These are phyloP conservation scores for Micronycteris hirsuta DNA, from an alignment of 2,113 vertebrate species.

Conservation along the genomic window DNA sequence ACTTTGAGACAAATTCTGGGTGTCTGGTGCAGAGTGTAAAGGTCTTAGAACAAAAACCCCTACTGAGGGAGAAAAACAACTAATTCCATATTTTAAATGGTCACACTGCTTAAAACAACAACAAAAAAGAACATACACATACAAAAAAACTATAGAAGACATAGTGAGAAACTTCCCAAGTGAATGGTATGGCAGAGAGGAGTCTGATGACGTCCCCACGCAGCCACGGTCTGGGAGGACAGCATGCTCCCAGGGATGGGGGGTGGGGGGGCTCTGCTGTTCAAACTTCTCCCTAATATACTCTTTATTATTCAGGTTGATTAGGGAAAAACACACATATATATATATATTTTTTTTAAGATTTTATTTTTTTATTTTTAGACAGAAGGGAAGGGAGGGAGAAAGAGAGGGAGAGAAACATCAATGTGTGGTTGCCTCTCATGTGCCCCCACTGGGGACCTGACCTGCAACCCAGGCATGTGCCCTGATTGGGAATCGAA, in stretches of 20 bases:
- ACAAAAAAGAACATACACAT: not conserved
- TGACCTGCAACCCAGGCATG: too few species aligned
- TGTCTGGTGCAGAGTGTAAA: not conserved
- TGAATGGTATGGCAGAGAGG: not conserved
- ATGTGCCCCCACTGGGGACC: too few species aligned
- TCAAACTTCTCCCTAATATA: too few species aligned
- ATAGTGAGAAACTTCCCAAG: not conserved
- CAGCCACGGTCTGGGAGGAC: not conserved
- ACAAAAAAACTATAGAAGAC: not conserved
- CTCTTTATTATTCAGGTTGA: constrained; percentile 35
- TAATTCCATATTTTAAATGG: not conserved
- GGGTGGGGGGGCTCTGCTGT: constrained; percentile 13
- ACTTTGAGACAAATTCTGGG: not conserved
- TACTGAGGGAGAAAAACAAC: not conserved
- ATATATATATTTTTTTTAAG: not conserved
- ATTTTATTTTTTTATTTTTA: too few species aligned
- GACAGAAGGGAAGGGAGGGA: too few species aligned
- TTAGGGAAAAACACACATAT: constrained; percentile 21
- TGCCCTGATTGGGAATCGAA: too few species aligned
- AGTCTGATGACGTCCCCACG: not conserved
- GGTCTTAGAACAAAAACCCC: not conserved
- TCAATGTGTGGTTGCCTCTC: too few species aligned
- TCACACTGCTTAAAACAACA: not conserved
- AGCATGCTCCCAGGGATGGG: too few species aligned
- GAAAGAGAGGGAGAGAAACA: too few species aligned